Evolutionary conservation across 2,113 vertebrate genomes (phyloP).

Genomic region (Diphyllodes magnificus): DNA sequence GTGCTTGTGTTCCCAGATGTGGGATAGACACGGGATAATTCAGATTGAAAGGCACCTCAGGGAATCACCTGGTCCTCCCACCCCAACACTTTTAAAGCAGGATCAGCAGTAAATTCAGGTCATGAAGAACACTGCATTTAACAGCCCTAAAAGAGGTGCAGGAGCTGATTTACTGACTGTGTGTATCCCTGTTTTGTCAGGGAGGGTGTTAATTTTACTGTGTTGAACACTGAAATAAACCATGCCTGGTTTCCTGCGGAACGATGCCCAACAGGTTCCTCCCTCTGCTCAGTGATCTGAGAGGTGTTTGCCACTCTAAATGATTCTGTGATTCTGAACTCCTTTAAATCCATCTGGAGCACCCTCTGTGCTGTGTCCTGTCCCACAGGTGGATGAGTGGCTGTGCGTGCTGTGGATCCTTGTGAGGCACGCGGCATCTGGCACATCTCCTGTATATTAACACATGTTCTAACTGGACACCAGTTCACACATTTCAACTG

Average conservation of each 20-base stretch:
- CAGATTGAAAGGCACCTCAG: neutral
- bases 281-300: neutral
- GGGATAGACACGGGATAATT: accelerated
- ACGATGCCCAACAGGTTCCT: neutral
- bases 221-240: neutral
- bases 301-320: neutral
- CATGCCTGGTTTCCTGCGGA: neutral
- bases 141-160: neutral
- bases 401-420: neutral
- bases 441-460: neutral
- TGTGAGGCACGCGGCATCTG: neutral
- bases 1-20: neutral
- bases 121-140: neutral
- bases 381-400: neutral
- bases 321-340: neutral
- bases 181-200: neutral
- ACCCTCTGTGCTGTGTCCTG: neutral
- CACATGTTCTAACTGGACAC: neutral
- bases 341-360: neutral
- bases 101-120: neutral
- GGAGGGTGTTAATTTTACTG: neutral
- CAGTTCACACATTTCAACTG: neutral
- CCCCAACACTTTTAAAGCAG: neutral
- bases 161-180: neutral
- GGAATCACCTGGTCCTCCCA: neutral